Evolutionary conservation across 2,113 vertebrate genomes (phyloP), one percentile per base, ranked within the genome.

Genomic region (Lathamus discolor): DNA sequence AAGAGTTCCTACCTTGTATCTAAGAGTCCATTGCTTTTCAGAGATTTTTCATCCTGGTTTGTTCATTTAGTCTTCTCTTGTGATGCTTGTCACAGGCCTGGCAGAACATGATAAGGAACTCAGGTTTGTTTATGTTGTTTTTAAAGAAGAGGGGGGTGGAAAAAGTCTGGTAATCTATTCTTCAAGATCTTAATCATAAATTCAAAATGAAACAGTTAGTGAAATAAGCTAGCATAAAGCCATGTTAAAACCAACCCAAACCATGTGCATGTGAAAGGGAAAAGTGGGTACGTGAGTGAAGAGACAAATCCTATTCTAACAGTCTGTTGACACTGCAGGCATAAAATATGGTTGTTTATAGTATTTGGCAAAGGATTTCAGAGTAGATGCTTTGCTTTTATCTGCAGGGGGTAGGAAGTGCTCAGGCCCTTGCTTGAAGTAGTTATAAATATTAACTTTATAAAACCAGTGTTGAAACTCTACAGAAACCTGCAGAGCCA

Each of bases 361-460:
- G 63, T 72, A 82, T 62, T 90, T 95, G 82, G 89, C 54, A 86
- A 37, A 29, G 29, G 9, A 90, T 88, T 96, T 93, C 81, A 67
- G 75, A 66, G 73, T 33, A 83, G 85, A 88, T 81, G 44, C 80
- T 96, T 88, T 91, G 17, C 49, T 92, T 79, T 90, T 82, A 48
- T 94, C 73, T 80, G 62, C 75, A 76, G 82, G 72, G 55, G 41
- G 27, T 91, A 86, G 57, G 78, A 96, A 91, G 78, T 80, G 62
- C 57, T 94, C 57, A 74, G 78, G 33, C 9, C 2, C 5, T 91
- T 0, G 1, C 49, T 70, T 73, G 75, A 93, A 43, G 63, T 86
- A 62, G 72, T 79, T 93, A 64, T 67, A 94, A 94, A 83, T 94
- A 96, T 46, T 96, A 92, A 92, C 69, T 89, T 92, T 88, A 72